Percentiles rank a stretch among this genome's conserved stretches.
phyloP scores from a whole-genome alignment of 2,797 vertebrate genomes.

The Hapalemur alaotrensis region DNA sequence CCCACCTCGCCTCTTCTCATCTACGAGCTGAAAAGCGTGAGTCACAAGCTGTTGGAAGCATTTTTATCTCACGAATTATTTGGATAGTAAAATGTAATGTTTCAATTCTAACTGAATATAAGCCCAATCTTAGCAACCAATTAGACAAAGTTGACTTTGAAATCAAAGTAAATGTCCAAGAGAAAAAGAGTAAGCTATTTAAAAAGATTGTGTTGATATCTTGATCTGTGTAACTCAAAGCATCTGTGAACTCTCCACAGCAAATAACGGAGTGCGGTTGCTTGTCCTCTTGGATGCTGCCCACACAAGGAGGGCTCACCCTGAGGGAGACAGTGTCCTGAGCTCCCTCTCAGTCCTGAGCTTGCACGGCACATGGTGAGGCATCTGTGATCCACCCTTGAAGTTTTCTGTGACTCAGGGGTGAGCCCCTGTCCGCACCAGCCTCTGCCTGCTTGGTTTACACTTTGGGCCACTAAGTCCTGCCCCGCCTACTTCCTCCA shows the following conservation, averaged over 20 bases:
- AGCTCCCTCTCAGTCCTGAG: not conserved
- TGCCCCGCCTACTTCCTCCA: not conserved
- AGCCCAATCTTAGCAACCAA: slow-evolving; percentile 41
- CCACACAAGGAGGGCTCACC: not conserved
- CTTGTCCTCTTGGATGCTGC: not conserved
- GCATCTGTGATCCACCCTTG: not conserved
- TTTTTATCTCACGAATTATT: slow-evolving; percentile 61
- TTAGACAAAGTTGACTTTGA: slow-evolving; percentile 36
- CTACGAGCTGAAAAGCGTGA: slow-evolving; percentile 46
- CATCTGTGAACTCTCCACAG: not conserved
- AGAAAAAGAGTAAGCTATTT: slow-evolving; percentile 4
- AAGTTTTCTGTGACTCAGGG: not conserved
- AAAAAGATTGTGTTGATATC: not conserved
- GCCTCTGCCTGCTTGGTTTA: not conserved
- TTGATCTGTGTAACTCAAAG: not conserved
- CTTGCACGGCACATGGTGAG: not conserved
- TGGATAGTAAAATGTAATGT: slow-evolving; percentile 56
- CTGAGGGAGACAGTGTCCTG: not conserved
- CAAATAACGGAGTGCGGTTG: not conserved
- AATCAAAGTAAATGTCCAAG: slow-evolving; percentile 27
- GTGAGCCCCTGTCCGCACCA: not conserved
- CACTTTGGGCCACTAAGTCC: not conserved
- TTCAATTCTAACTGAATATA: slow-evolving; percentile 45
- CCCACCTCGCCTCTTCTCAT: slow-evolving; percentile 38
- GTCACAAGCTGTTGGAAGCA: slow-evolving; percentile 53